Evolutionary conservation across 2,797 vertebrate species (phyloP), one percentile per base, ranked within the genome.

Genomic region (Centroberyx gerrardi): DNA sequence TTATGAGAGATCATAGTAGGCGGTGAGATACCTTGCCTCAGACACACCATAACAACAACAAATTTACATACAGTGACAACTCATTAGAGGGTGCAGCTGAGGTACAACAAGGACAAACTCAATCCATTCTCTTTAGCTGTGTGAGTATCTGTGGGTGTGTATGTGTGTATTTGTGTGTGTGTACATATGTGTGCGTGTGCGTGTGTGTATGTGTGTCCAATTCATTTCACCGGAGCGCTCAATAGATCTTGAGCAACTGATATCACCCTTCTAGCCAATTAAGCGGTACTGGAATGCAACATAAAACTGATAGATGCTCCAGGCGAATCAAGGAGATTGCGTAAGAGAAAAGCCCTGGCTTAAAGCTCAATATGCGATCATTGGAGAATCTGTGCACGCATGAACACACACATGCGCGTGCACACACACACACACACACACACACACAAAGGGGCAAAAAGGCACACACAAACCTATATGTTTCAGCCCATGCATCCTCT

Each of bases 31-130:
- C 66, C 54, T 67, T n/a, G 42, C 22, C 15, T 81, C 60, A 36
- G 67, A 78, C 59, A 42, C 40, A 31, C 55, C 31, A 17, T 29
- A 67, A 60, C 53, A 66, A 52, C 46, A 68, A 74, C 51, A 56
- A 4, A 83, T 83, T 67, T 74, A 71, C 68, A 86, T 77, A 77
- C 42, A 42, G 52, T 68, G 65, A 85, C 76, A 83, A 68, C 36
- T 72, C 71, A 85, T 74, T 80, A 81, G 42, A 72, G 61, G 17
- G 15, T 60, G 60, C 49, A 77, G 40, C 74, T 67, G 17, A 74
- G 58, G 54, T 44, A 70, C 46, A 80, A 65, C 72, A 75, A 87
- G 81, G 76, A 74, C 62, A 73, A 52, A 62, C 5, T 7, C 12
- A 36, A 61, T 44, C 36, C 54, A 12, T 38, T 64, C 62, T 61